Evolutionary conservation across 2,888 invertebrate genomes (phyloP), one percentile per base, ranked within the genome.

Genomic region (Tachina fera): DNA sequence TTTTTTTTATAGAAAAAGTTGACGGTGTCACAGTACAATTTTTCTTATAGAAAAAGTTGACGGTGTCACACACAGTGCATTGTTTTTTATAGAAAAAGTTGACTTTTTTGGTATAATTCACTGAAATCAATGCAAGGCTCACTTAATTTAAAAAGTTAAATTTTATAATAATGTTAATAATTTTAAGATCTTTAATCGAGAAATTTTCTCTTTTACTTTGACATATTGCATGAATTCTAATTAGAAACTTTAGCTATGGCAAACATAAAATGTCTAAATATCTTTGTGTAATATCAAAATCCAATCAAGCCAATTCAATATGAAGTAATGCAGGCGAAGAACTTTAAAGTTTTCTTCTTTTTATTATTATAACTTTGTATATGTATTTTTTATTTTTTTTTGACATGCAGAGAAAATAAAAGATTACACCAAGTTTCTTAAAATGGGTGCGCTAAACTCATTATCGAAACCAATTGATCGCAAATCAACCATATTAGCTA

Each of bases 381-480:
- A 51, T 47, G 47, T 22, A 39, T 19, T 39, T 47, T 58, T 51
- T 65, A 0, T 75, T 63, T 63, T 1, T 41, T 49, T 61, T 70
- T 13, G 58, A 63, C 71, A 49, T 47, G 10, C 13, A 53, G 22
- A 71, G 19, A 67, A 67, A 74, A 70, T 16, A 56, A 76, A 82
- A 65, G 65, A 82, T 75, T 82, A 82, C 61, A 49, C 5, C 41
- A 82, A 75, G 63, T 71, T 72, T 79, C 58, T 82, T 71, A 89
- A 91, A 90, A 91, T 90, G 90, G 91, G 91, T 91, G 91, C 90
- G 91, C 88, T 88, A 88, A 90, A 90, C 91, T 91, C 90, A 91
- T 91, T 91, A 91, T 91, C 91, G 91, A 90, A 89, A 89, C 89
- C 90, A 90, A 91, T 91, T 90, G 90, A 91, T 91, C 90, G 90